Conservation (phyloP, 2,888 invertebrate species). For the Phyllotreta cruciferae region DNA sequence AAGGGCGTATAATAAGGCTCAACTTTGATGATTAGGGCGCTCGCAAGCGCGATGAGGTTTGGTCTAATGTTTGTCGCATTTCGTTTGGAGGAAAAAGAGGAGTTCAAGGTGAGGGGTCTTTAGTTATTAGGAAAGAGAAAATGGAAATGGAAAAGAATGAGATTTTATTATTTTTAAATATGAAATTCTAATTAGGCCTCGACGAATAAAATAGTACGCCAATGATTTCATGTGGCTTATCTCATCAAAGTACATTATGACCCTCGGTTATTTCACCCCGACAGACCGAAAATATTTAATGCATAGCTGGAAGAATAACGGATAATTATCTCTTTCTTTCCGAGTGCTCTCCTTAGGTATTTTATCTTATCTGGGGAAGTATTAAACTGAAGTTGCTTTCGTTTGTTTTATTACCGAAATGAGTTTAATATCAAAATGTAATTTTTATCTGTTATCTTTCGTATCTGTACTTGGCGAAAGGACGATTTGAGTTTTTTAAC, state of each 20-base stretch:
- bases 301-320: conserved; percentile 34
- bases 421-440: conserved; percentile 47
- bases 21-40: conserved; percentile 50
- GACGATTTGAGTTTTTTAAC: conserved; percentile 37
- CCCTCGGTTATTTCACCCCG: conserved; percentile 17
- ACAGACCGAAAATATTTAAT: conserved; percentile 33
- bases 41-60: conserved; percentile 30
- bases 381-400: conserved; percentile 41
- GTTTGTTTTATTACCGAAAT: conserved; percentile 46
- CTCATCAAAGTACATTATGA: conserved; percentile 29
- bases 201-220: conserved; percentile 11
- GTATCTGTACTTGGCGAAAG: conserved; percentile 30
- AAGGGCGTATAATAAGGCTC: conserved; percentile 37
- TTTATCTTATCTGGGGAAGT: conserved; percentile 44
- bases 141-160: no score
- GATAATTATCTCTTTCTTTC: conserved; percentile 40
- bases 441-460: conserved; percentile 46
- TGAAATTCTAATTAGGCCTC: no score
- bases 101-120: conserved; percentile 11
- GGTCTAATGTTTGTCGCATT: conserved; percentile 23
- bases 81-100: background rate
- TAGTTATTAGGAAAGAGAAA: background rate
- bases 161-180: no score
- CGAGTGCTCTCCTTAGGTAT: conserved; percentile 38
- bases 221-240: conserved; percentile 22